These are phyloP conservation scores for Coelinius sp. DNA, from an alignment of 2,888 invertebrate genomes.

Conservation along the genomic window DNA sequence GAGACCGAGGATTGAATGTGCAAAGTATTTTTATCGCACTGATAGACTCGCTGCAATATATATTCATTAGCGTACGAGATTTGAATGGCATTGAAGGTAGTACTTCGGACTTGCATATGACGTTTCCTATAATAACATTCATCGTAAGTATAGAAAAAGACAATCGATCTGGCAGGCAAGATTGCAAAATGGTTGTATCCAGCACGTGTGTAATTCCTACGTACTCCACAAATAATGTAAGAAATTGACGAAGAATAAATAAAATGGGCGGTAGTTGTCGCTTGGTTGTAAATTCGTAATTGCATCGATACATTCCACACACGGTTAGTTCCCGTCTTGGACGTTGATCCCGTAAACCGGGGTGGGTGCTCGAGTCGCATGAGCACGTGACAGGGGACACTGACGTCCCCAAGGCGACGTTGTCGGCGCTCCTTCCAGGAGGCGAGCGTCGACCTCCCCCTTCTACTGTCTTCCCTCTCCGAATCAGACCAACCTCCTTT, in stretches of 20 bases:
- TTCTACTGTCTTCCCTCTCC: conserved; percentile 32
- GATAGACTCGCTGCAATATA: conserved; percentile 57
- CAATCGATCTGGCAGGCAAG: neutral
- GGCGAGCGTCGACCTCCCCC: conserved; percentile 49
- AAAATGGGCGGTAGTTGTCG: conserved; percentile 15
- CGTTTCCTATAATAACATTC: conserved; percentile 7
- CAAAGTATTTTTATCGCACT: conserved; percentile 70
- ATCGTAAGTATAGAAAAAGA: conserved; percentile 10
- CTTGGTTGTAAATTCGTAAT: neutral
- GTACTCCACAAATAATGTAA: neutral
- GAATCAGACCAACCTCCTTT: neutral
- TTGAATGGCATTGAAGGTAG: conserved; percentile 47
- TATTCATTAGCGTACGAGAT: conserved; percentile 44
- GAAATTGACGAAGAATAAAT: conserved; percentile 33
- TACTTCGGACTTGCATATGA: conserved; percentile 38
- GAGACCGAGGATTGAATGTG: neutral
- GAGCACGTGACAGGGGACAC: conserved; percentile 60
- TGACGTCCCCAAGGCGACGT: conserved; percentile 59
- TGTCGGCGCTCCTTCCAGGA: conserved; percentile 51
- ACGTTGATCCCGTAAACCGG: conserved; percentile 60
- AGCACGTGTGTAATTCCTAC: neutral
- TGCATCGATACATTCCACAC: neutral
- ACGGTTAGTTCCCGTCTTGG: conserved; percentile 45
- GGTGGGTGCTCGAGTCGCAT: conserved; percentile 62
- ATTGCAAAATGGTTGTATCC: conserved; percentile 1